Evolutionary conservation across 35 echinoderm and acorn worm genomes (phyloP).

Genomic region (Strongylocentrotus purpuratus): DNA sequence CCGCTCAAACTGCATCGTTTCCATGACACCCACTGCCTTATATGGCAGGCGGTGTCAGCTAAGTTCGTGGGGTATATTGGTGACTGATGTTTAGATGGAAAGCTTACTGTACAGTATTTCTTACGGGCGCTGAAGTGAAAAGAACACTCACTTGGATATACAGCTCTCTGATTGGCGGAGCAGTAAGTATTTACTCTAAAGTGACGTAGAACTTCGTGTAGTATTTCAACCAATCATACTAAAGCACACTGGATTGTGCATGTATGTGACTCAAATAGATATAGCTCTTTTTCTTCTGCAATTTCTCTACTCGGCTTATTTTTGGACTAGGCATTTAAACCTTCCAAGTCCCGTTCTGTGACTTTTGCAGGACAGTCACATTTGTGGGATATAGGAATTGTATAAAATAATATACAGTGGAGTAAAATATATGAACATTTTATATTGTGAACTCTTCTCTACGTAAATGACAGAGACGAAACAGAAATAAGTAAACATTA

Average conservation of each 20-base stretch:
- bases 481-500: no score
- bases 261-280: not conserved
- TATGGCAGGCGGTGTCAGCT: conserved; percentile 92
- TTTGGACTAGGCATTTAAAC: not conserved
- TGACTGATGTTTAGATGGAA: conserved; percentile 84
- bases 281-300: not conserved
- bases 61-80: conserved; percentile 97
- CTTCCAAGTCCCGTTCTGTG: not conserved
- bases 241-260: not conserved
- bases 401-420: no score
- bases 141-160: conserved; percentile 16
- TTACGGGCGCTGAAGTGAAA: conserved; percentile 56
- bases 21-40: conserved; percentile 94
- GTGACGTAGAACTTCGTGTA: not conserved
- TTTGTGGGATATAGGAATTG: no score
- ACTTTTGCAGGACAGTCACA: no score
- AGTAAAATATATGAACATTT: no score
- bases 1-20: conserved; percentile 89
- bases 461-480: no score
- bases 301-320: not conserved
- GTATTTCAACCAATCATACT: conserved; percentile 32
- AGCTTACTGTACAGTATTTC: conserved; percentile 67
- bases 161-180: not conserved
- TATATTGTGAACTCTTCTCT: no score
- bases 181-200: conserved; percentile 18